A percentile compares a stretch with the other conserved stretches of the same genome.
Evolutionary conservation across 2,113 vertebrate species (phyloP).

Genomic region (Sceloporus tristichus): DNA sequence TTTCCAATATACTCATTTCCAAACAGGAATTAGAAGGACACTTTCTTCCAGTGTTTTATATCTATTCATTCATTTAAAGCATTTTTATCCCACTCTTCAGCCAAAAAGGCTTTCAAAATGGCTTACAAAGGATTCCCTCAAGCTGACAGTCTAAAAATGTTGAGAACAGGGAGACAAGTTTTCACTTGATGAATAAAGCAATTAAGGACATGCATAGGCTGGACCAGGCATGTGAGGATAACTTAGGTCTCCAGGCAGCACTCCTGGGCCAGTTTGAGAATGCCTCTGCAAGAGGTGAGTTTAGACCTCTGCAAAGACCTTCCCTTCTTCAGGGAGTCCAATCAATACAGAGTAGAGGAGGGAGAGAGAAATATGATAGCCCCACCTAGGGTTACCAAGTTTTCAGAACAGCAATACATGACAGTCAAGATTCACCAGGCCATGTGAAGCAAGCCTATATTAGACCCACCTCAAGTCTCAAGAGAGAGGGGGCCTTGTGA

Average conservation of each 20-base stretch:
- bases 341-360: neutral
- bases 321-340: neutral
- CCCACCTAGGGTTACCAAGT: no score
- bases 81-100: neutral
- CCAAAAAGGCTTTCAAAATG: neutral
- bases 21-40: no score
- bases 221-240: neutral
- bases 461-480: no score
- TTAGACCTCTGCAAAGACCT: neutral
- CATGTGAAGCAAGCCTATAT: no score
- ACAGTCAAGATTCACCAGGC: no score
- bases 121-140: neutral
- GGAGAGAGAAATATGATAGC: neutral
- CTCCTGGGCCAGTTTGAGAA: neutral
- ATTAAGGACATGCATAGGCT: neutral
- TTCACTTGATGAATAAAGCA: neutral
- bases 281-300: neutral
- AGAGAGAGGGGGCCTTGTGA: no score
- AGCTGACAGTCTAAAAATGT: neutral
- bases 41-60: neutral
- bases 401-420: no score
- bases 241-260: neutral
- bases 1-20: neutral
- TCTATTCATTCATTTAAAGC: neutral
- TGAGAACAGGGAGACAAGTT: neutral